phyloP scores from a whole-genome alignment of 2,113 vertebrate genomes.

The Phodopus roborovskii region DNA sequence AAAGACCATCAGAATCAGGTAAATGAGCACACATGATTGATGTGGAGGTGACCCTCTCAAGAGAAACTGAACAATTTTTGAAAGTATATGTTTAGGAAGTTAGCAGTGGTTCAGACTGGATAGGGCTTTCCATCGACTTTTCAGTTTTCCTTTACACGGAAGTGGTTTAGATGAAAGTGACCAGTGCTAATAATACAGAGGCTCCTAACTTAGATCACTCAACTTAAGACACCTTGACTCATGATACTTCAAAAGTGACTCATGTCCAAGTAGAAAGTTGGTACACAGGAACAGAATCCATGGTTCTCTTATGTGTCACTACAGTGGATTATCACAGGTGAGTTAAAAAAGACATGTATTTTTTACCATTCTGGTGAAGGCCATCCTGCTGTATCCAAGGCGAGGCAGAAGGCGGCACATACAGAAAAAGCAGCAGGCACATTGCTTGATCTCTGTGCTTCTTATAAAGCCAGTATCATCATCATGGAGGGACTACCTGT shows the following conservation, averaged over 20 bases:
- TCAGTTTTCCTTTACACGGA: background rate
- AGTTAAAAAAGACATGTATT: background rate
- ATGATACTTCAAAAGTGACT: background rate
- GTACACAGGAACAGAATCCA: background rate
- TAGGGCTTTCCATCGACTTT: background rate
- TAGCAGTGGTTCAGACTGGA: background rate
- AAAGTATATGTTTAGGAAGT: background rate
- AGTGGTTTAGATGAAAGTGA: background rate
- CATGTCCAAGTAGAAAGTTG: background rate
- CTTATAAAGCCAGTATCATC: background rate
- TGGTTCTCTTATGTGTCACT: background rate
- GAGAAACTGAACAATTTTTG: background rate
- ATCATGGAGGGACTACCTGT: background rate
- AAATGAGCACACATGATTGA: no score
- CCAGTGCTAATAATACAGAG: background rate
- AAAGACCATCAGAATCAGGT: background rate
- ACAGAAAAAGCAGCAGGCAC: background rate
- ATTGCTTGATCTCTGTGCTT: background rate
- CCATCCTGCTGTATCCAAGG: background rate
- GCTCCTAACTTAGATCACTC: background rate
- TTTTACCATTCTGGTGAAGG: background rate
- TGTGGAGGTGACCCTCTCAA: background rate
- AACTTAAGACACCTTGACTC: background rate
- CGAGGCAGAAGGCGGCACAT: background rate
- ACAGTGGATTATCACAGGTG: background rate